phyloP scores from a whole-genome alignment of 2,797 vertebrate genomes.

The Eulemur albifrons region DNA sequence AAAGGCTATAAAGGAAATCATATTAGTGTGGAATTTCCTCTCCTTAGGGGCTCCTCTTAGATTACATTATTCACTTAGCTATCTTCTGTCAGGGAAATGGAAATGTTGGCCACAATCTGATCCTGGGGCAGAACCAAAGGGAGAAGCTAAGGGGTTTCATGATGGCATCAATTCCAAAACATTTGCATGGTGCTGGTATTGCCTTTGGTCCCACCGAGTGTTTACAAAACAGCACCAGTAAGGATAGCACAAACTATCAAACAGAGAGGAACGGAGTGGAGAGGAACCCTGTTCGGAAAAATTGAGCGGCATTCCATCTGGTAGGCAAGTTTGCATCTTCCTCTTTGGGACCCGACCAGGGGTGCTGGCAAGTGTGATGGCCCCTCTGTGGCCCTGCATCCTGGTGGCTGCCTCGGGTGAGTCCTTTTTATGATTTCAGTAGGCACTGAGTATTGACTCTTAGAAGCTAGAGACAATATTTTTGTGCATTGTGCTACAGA shows the following conservation, averaged over 20 bases:
- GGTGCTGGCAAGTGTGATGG: background rate
- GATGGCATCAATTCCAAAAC: background rate
- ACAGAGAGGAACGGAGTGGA: background rate
- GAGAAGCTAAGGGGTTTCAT: background rate
- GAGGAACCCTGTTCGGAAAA: background rate
- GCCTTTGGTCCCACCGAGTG: background rate
- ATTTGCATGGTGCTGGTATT: background rate
- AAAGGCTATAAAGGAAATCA: constrained; percentile 76
- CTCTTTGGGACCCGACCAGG: background rate
- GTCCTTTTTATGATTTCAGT: background rate
- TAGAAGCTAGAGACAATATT: background rate
- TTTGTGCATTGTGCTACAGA: background rate
- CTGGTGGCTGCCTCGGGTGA: constrained; percentile 65
- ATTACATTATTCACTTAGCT: constrained; percentile 78
- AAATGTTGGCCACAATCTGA: constrained; percentile 49
- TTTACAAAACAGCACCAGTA: background rate
- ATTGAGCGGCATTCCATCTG: background rate
- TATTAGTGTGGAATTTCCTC: constrained; percentile 77
- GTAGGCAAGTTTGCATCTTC: background rate
- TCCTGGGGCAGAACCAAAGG: constrained; percentile 48
- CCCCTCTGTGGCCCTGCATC: constrained; percentile 47
- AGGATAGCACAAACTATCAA: background rate
- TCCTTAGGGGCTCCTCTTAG: constrained; percentile 61
- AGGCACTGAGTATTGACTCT: background rate
- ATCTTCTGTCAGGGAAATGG: constrained; percentile 59